Evolutionary conservation across 37 sponge, comb jelly and placozoan species (phyloP).

Genomic region (Lycopodina hypogea): DNA sequence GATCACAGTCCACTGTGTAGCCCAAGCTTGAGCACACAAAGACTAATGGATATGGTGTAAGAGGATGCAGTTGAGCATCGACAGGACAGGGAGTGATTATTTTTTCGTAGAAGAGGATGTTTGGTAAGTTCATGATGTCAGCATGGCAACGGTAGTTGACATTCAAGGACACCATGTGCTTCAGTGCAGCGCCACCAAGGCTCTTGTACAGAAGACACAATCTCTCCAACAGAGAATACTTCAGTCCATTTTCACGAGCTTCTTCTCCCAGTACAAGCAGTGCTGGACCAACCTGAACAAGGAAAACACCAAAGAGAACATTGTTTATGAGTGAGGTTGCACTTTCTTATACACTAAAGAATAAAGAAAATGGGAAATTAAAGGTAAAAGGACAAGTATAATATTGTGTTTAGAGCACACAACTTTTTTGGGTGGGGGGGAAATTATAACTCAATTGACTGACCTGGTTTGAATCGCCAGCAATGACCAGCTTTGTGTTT

Average conservation of each 20-base stretch:
- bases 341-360: neutral
- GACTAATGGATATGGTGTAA: slow-evolving; percentile 32
- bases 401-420: no score
- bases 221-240: slow-evolving; percentile 53
- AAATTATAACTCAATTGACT: no score
- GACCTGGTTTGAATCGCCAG: slow-evolving; percentile 74
- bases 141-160: slow-evolving; percentile 65
- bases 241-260: slow-evolving; percentile 52
- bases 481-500: slow-evolving; percentile 69
- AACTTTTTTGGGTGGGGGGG: no score
- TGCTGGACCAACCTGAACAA: slow-evolving; percentile 73
- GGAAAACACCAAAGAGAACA: neutral
- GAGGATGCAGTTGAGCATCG: slow-evolving; percentile 29
- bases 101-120: slow-evolving; percentile 46
- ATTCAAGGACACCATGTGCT: slow-evolving; percentile 17
- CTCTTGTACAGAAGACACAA: slow-evolving; percentile 31
- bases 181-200: neutral
- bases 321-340: no score
- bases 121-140: slow-evolving; percentile 40
- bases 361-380: neutral
- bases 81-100: neutral
- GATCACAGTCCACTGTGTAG: neutral
- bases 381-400: no score
- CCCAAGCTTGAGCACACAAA: slow-evolving; percentile 52
- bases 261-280: slow-evolving; percentile 65